Base-by-base conservation (phyloP, 2,113 vertebrate species). In the Dicrurus megarhynchus region DNA sequence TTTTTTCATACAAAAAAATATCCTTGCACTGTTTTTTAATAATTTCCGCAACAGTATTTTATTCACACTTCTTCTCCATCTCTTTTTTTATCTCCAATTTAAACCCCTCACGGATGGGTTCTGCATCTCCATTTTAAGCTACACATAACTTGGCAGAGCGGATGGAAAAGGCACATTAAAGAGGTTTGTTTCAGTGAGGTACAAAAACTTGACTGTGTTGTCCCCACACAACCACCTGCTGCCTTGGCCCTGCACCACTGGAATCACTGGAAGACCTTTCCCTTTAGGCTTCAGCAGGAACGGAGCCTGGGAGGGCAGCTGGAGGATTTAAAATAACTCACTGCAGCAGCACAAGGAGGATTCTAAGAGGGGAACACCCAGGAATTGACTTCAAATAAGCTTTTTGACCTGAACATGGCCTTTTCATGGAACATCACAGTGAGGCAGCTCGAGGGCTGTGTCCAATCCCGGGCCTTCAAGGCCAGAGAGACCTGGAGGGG, bases 351-450 rank as follows among this genome's bases (percentile, higher is more conserved):
- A 33, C 42, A 1, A 49, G 32, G 55, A 37, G 4, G 11, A 10
- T 39, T 47, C 52, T 11, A 20, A 41, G 52, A 39, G 19, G 1
- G 52, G 3, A 35, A 35, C 9, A 33, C 5, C 18, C 22, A 19
- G 24, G 9, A 74, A 61, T 0, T 10, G 6, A 10, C 2, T 49
- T 57, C 37, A 28, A 33, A 46, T 13, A 65, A 53, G 23, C 9
- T 39, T 32, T 52, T 32, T 52, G 32, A 56, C 2, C 28, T 27
- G 6, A 15, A 8, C 3, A 5, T 4, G 32, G 33, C 13, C 28
- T 63, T 28, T 65, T 11, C 39, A 50, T 0, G 6, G 47, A n/a
- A n/a, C n/a, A n/a, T n/a, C n/a, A n/a, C 3, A 11, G 60, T 7
- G 39, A 16, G 16, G 46, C 46, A 53, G 20, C 39, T 27, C 3